Evolutionary conservation across 2,113 vertebrate genomes (phyloP).

Genomic region (Pao palembangensis): DNA sequence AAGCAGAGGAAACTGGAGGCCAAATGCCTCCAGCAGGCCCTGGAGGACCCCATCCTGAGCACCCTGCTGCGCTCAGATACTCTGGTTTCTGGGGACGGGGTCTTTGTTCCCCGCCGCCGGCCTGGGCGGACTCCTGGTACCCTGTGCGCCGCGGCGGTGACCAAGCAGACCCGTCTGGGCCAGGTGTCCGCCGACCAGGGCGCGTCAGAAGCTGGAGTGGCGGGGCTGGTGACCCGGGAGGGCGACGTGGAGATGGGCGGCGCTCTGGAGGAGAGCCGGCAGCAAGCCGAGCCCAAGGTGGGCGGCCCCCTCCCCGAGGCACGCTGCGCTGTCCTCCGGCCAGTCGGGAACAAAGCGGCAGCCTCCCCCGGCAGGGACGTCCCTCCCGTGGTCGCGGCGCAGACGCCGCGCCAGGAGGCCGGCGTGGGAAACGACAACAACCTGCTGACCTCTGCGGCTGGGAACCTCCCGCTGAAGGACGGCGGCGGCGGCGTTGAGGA

Average conservation of each 20-base stretch:
- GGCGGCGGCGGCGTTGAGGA: conserved; percentile 57
- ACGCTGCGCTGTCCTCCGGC: conserved; percentile 62
- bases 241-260: conserved; percentile 67
- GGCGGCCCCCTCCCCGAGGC: conserved; percentile 48
- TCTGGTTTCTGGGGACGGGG: conserved; percentile 78
- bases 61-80: conserved; percentile 83
- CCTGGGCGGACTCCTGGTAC: conserved; percentile 63
- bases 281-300: conserved; percentile 59
- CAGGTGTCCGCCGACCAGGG: conserved; percentile 58
- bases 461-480: conserved; percentile 71
- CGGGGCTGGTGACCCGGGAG: conserved; percentile 51
- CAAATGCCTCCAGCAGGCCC: conserved; percentile 82
- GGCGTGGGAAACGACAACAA: conserved; percentile 79
- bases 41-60: conserved; percentile 87
- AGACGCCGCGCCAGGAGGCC: conserved; percentile 73
- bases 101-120: conserved; percentile 85
- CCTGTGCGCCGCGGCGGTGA: conserved; percentile 83
- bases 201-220: conserved; percentile 29
- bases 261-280: conserved; percentile 66
- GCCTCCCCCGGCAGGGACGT: conserved; percentile 49
- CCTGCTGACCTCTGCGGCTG: conserved; percentile 76
- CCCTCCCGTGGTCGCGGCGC: conserved; percentile 58
- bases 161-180: conserved; percentile 80
- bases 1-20: conserved; percentile 88
- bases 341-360: conserved; percentile 57